Conservation (phyloP, 1,140 invertebrate genomes). For the Philaenus spumarius region DNA sequence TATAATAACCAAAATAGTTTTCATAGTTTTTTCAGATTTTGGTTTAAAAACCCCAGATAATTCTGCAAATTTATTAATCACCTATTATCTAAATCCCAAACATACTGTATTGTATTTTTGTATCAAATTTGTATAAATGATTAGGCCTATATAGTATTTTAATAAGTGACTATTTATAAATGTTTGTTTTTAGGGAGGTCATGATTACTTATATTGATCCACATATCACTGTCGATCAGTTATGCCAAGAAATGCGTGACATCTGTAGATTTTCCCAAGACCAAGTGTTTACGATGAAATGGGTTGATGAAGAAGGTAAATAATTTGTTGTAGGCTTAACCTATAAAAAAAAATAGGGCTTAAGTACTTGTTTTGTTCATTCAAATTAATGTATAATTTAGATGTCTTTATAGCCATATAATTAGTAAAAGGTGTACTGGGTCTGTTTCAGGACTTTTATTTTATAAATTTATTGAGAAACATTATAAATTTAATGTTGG, state of each 20-base stretch:
- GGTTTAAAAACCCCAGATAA: not conserved
- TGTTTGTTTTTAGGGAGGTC: slow-evolving; percentile 58
- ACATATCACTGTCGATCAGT: slow-evolving; percentile 74
- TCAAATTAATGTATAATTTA: too few relatives aligned
- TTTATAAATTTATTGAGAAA: too few relatives aligned
- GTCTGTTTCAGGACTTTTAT: too few relatives aligned
- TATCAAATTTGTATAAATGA: slow-evolving; percentile 9
- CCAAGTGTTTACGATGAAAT: slow-evolving; percentile 96
- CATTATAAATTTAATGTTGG: too few relatives aligned
- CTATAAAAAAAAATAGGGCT: too few relatives aligned
- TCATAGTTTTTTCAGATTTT: not conserved
- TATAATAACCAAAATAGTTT: not conserved
- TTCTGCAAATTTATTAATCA: too few relatives aligned
- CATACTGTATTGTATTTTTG: not conserved
- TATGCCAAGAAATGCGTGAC: slow-evolving; percentile 85
- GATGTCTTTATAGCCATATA: too few relatives aligned
- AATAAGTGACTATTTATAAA: slow-evolving; percentile 3
- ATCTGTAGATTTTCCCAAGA: slow-evolving; percentile 83
- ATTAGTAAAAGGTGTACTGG: too few relatives aligned
- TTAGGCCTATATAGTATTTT: not conserved
- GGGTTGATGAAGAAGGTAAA: slow-evolving; percentile 96
- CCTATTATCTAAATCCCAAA: slow-evolving; percentile 12
- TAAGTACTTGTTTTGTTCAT: too few relatives aligned
- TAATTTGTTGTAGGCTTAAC: too few relatives aligned
- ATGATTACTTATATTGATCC: slow-evolving; percentile 91